Base-by-base conservation (phyloP, 2,797 vertebrate genomes). In the Aldrovandia affinis region DNA sequence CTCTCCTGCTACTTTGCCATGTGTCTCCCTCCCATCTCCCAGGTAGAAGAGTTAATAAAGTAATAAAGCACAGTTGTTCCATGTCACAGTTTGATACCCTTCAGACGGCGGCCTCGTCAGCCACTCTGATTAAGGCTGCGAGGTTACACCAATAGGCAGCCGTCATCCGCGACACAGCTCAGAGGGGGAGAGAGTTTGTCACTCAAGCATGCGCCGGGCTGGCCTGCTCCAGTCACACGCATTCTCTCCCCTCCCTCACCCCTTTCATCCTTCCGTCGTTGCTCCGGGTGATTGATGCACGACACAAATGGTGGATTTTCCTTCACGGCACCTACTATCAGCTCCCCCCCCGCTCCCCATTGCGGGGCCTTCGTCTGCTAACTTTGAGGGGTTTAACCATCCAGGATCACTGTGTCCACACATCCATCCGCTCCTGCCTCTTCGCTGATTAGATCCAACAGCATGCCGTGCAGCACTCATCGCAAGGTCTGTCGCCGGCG, bases 131-230 rank as follows among this genome's bases (percentile, higher is more conserved):
- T 89, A 92, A 90, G 88, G 87, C 87, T 84, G 39, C 50, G 87
- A 87, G 91, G 90, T 91, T 89, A 88, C 86, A 86, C 85, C 88
- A 87, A 89, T 87, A 89, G 88, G 88, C 88, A 90, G 89, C 90
- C 90, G 88, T 90, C 87, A 89, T 87, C 89, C 73, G 65, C 86
- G 79, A 86, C 86, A 88, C 88, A 89, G 88, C 86, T 91, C 89
- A 87, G 75, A 85, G 61, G 54, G 78, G 86, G 80, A 80, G 80
- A 84, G 86, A 80, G 82, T 86, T 83, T 83, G 59, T 84, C 88
- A 85, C 82, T 54, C 50, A n/a, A n/a, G n/a, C n/a, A 4, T 57
- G 33, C 42, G 30, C 42, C 42, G n/a, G 42, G 30, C 2, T 20
- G 81, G 78, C 65, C 39, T 78, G 59, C 83, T 65, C 39, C 54